A percentile compares a stretch with the other conserved stretches of the same genome.
Evolutionary conservation across 2,797 vertebrate species (phyloP).

Genomic region (Vultur gryphus): DNA sequence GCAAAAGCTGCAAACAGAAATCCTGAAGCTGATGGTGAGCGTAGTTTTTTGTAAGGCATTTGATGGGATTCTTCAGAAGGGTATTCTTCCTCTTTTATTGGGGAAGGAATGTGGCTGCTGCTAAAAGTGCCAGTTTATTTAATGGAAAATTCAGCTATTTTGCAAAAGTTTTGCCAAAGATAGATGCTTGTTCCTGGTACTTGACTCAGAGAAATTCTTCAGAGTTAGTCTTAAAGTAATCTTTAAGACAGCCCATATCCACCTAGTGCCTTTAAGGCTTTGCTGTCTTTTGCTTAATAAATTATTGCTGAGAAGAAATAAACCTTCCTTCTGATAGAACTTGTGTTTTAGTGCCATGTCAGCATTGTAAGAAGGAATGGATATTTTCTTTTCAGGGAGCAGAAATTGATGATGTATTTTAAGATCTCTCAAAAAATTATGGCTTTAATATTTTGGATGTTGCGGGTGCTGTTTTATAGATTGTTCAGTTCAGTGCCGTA

Average conservation of each 20-base stretch:
- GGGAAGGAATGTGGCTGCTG: background rate
- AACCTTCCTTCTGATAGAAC: background rate
- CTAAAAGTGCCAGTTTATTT: background rate
- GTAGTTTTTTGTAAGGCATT: background rate
- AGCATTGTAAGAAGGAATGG: background rate
- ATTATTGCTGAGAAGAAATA: background rate
- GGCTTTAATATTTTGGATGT: background rate
- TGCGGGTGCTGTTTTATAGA: background rate
- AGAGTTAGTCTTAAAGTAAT: background rate
- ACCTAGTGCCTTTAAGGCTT: background rate
- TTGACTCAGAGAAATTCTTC: background rate
- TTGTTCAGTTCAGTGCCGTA: background rate
- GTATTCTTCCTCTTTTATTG: background rate
- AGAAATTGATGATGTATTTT: background rate
- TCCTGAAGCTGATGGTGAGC: background rate
- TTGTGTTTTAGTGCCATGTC: background rate
- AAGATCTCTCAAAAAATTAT: background rate
- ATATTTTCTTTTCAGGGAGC: background rate
- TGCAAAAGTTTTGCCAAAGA: background rate
- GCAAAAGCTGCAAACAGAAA: background rate
- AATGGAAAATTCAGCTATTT: background rate
- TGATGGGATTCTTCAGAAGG: background rate
- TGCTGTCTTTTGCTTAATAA: background rate
- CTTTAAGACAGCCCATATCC: background rate
- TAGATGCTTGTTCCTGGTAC: background rate